These are phyloP conservation scores for Lampris incognitus DNA, from an alignment of 2,113 vertebrate genomes.

Conservation along the genomic window DNA sequence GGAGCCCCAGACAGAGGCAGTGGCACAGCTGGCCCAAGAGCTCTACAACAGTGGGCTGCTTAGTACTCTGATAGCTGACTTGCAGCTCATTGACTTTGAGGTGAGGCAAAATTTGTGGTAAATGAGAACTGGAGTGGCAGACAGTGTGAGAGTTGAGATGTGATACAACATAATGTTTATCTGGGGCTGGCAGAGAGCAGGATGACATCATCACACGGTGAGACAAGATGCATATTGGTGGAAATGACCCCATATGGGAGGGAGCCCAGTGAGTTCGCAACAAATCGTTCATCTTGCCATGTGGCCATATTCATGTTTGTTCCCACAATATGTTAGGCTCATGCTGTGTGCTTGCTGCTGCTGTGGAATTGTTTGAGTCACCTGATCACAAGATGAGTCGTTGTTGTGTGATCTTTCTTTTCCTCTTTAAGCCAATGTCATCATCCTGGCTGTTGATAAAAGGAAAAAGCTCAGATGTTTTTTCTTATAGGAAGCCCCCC, in stretches of 20 bases:
- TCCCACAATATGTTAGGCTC: slow-evolving; percentile 42
- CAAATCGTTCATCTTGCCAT: background rate
- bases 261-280: background rate
- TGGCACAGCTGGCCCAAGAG: slow-evolving; percentile 95
- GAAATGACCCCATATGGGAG: background rate
- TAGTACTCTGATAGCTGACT: slow-evolving; percentile 89
- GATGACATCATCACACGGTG: background rate
- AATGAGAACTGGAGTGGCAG: background rate
- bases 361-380: slow-evolving; percentile 57
- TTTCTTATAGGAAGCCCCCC: too few species aligned
- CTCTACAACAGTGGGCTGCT: slow-evolving; percentile 96
- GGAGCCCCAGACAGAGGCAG: slow-evolving; percentile 92
- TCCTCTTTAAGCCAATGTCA: slow-evolving; percentile 40
- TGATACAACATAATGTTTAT: background rate
- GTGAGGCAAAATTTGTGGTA: slow-evolving; percentile 67
- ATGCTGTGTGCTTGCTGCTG: slow-evolving; percentile 31
- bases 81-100: slow-evolving; percentile 97
- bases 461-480: background rate
- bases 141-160: background rate
- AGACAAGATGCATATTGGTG: background rate
- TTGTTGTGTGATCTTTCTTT: slow-evolving; percentile 48
- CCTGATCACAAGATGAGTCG: slow-evolving; percentile 51
- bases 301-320: slow-evolving; percentile 28
- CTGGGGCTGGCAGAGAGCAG: background rate
- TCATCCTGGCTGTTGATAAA: slow-evolving; percentile 7